These are phyloP conservation scores for Muscicapa comitata DNA, from an alignment of 2,797 vertebrate genomes.

Conservation along the genomic window DNA sequence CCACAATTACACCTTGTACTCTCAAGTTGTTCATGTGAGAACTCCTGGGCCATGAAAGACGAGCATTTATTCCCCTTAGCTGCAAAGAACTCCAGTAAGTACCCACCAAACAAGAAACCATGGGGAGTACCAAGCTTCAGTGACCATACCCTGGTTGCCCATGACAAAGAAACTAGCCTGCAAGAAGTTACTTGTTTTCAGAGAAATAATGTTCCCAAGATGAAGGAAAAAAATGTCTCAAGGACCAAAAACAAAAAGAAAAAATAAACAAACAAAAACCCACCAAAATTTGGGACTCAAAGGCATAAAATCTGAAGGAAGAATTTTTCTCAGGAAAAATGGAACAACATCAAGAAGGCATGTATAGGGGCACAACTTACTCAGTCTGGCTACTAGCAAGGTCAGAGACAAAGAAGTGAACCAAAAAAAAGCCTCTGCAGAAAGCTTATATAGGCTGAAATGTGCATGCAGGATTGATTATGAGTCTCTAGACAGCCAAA, in stretches of 20 bases:
- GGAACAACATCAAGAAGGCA: neutral
- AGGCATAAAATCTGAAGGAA: neutral
- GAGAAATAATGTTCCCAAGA: neutral
- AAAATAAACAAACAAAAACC: too few relatives aligned
- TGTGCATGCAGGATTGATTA: neutral
- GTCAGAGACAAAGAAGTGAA: neutral
- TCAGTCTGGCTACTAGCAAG: neutral
- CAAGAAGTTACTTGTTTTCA: neutral
- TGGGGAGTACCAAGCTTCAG: neutral
- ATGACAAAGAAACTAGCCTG: neutral
- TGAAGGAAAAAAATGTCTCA: neutral
- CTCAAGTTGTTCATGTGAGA: neutral
- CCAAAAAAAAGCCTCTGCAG: neutral
- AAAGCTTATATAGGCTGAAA: neutral
- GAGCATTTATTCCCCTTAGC: neutral
- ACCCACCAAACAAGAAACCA: neutral
- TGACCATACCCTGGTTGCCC: neutral
- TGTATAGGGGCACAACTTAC: rapidly evolving
- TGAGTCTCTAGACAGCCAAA: neutral
- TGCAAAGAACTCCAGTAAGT: neutral
- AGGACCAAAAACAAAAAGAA: too few relatives aligned
- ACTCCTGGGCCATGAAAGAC: neutral
- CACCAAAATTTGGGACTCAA: neutral
- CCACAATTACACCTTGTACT: neutral
- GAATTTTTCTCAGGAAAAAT: neutral